Evolutionary conservation across 2,797 vertebrate genomes (phyloP), one percentile per base, ranked within the genome.

Genomic region (Eidolon dupreanum): DNA sequence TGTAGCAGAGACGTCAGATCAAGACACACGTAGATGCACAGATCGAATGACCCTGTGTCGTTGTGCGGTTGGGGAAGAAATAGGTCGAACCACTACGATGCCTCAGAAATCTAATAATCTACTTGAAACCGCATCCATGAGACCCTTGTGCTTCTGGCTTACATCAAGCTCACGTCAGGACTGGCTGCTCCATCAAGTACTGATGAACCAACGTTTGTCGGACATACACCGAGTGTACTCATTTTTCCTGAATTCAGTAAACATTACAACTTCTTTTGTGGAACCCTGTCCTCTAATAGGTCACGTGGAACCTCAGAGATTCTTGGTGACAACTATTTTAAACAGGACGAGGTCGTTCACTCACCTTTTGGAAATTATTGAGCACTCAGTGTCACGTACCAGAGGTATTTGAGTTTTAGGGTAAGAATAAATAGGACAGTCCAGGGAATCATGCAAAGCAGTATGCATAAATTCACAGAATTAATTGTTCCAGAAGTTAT

Each of bases 381-480:
- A 81, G 3, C 31, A 49, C 33, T 59, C 2, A 5, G 24, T 61
- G n/a, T 36, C 49, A 17, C 46, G 51, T 28, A 71, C 6, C 17
- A 43, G 51, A 78, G 20, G 36, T 38, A n/a, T 55, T 8, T 66
- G 36, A 17, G 55, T 55, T 55, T 13, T 49, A 66, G 33, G 41
- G 9, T 6, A 20, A 49, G 16, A 46, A 16, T 24, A 22, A 31
- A 49, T 31, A 43, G 20, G 49, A 65, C n/a, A 49, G 22, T 16
- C 24, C 3, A 57, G 38, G 77, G 28, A 59, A 46, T 0, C 36
- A 81, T 6, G 8, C 15, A 81, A 81, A 26, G 2, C 0, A 31
- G 16, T 41, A 17, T 22, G 8, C 24, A 49, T 1, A 2, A 0
- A 36, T 49, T 0, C 41, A 7, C 15, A 16, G 51, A 59, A 5